These are phyloP conservation scores for Eupithecia inturbata DNA, from an alignment of 2,888 invertebrate genomes.

Conservation along the genomic window DNA sequence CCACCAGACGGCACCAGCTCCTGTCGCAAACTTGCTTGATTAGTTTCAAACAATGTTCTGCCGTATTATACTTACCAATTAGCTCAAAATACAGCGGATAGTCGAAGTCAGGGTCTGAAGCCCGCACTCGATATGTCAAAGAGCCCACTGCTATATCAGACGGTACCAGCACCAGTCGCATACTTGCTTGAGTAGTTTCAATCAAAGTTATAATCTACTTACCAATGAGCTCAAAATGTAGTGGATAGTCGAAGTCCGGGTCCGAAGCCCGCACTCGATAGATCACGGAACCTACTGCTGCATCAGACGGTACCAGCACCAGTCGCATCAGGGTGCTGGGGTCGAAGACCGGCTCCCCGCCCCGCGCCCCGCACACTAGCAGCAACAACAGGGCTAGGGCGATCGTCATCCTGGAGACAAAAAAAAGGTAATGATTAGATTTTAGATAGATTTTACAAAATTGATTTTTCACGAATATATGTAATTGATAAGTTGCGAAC, in stretches of 20 bases:
- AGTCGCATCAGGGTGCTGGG: conserved; percentile 92
- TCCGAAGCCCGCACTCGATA: conserved; percentile 95
- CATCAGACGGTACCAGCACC: conserved; percentile 92
- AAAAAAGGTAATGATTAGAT: background rate
- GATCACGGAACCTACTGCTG: conserved; percentile 92
- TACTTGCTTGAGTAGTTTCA: too few relatives aligned
- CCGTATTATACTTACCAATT: too few relatives aligned
- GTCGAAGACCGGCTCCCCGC: conserved; percentile 92
- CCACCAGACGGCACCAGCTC: conserved; percentile 93
- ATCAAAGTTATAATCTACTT: conserved; percentile 51
- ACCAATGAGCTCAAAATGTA: conserved; percentile 91
- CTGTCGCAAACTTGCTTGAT: conserved; percentile 90
- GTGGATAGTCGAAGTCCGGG: conserved; percentile 93
- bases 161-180: too few relatives aligned
- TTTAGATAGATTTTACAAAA: background rate
- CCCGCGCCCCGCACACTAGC: conserved; percentile 65
- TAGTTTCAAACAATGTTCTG: background rate
- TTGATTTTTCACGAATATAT: background rate
- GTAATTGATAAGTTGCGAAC: background rate
- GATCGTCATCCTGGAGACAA: conserved; percentile 73
- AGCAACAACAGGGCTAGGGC: conserved; percentile 74
- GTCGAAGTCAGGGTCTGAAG: too few relatives aligned
- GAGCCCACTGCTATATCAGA: too few relatives aligned
- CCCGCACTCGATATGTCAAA: too few relatives aligned
- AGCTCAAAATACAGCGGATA: too few relatives aligned